Percentiles rank a stretch among this genome's conserved stretches.
These are phyloP conservation scores for Ctenosaura bakeri DNA, from an alignment of 2,797 vertebrate genomes.

Conservation along the genomic window DNA sequence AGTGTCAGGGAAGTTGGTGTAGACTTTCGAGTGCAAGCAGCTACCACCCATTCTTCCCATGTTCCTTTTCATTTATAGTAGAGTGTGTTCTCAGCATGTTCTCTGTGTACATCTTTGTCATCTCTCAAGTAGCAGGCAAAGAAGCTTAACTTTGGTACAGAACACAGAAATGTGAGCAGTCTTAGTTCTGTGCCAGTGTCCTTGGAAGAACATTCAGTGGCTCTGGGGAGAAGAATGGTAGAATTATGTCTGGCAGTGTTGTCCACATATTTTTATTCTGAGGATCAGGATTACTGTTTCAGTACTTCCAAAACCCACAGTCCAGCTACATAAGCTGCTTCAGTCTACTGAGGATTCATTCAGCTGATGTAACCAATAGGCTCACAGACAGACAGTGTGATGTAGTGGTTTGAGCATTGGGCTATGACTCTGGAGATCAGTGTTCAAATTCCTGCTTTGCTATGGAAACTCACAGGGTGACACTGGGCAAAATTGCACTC, in stretches of 20 bases:
- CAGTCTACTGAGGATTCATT: not conserved
- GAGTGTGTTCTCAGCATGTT: not conserved
- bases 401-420: too few relatives aligned
- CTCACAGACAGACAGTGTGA: too few relatives aligned
- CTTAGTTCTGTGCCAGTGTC: not conserved
- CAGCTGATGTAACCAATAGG: not conserved
- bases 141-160: not conserved
- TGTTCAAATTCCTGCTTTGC: too few relatives aligned
- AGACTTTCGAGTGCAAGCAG: not conserved
- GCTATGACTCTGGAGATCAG: too few relatives aligned
- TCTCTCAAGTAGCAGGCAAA: not conserved
- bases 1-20: not conserved
- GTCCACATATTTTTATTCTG: not conserved
- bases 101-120: constrained; percentile 1
- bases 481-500: too few relatives aligned
- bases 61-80: not conserved
- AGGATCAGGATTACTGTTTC: not conserved
- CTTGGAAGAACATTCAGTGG: not conserved
- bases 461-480: too few relatives aligned
- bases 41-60: not conserved
- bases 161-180: accelerated
- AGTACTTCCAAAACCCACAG: not conserved
- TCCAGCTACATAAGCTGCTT: not conserved
- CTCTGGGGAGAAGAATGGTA: not conserved
- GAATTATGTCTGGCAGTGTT: not conserved